phyloP scores from a whole-genome alignment of 1,140 invertebrate species.

The Pararge aegeria region DNA sequence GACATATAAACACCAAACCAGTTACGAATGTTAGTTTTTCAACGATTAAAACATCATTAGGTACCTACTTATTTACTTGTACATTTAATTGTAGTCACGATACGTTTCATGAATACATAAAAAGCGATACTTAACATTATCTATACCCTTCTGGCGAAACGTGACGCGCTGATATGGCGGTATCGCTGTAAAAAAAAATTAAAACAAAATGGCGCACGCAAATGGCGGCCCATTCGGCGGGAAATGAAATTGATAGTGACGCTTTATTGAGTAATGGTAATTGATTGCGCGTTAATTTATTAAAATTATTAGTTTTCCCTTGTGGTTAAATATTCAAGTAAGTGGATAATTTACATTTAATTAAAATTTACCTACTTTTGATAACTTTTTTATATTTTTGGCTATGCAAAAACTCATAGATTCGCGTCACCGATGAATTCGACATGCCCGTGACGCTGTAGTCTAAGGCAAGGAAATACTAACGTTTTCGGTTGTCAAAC shows the following conservation, averaged over 20 bases:
- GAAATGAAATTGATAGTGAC: constrained; percentile 15
- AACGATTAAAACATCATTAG: too few relatives aligned
- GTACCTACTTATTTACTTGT: background rate
- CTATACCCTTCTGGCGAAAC: constrained; percentile 19
- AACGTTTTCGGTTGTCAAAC: too few relatives aligned
- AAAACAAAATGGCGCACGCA: constrained; percentile 18
- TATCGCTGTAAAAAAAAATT: constrained; percentile 7
- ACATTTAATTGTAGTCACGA: constrained; percentile 3
- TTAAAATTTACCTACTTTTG: too few relatives aligned
- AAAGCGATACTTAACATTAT: constrained; percentile 16
- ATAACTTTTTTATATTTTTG: too few relatives aligned
- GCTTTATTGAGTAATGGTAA: constrained; percentile 5
- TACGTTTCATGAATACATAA: constrained; percentile 9
- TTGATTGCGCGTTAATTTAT: background rate
- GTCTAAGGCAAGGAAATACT: too few relatives aligned
- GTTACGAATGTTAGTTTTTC: too few relatives aligned
- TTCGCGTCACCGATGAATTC: too few relatives aligned
- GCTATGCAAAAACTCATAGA: too few relatives aligned
- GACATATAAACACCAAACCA: too few relatives aligned
- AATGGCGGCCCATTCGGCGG: constrained; percentile 19
- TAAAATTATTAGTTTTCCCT: background rate
- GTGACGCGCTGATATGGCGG: constrained; percentile 13
- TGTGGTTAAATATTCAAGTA: too few relatives aligned
- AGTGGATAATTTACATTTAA: too few relatives aligned
- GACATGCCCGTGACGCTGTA: too few relatives aligned